Evolutionary conservation across 2,797 vertebrate species (phyloP).

Genomic region (Tinamus major): DNA sequence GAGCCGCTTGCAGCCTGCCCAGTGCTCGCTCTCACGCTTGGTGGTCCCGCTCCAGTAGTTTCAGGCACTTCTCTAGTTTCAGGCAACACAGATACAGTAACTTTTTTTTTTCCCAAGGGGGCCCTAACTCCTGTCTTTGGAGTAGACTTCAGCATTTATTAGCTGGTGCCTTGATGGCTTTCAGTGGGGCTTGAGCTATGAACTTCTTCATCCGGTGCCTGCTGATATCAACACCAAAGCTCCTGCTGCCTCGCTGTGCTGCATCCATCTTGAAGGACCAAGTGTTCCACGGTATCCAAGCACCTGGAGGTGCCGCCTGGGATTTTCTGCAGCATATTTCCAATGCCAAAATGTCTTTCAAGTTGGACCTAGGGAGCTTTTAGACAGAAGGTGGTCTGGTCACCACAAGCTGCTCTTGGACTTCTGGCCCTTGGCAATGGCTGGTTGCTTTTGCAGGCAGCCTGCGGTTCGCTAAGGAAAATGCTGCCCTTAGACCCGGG

Average conservation of each 20-base stretch:
- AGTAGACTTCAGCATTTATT: background rate
- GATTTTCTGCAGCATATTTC: fast-evolving
- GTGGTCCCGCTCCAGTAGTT: background rate
- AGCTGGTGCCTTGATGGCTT: background rate
- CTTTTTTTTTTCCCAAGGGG: background rate
- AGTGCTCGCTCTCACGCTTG: fast-evolving
- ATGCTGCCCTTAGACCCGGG: fast-evolving
- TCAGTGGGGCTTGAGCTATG: background rate
- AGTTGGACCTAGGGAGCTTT: background rate
- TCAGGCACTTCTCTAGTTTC: background rate
- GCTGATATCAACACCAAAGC: background rate
- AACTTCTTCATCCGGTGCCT: background rate
- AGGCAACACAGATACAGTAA: background rate
- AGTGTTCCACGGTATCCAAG: background rate
- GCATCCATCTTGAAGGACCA: background rate
- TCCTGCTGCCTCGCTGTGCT: background rate
- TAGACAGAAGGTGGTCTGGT: background rate
- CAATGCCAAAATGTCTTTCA: background rate
- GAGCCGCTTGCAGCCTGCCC: background rate
- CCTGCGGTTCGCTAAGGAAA: fast-evolving
- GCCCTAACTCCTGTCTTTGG: background rate
- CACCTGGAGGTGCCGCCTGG: background rate
- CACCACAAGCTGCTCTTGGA: background rate
- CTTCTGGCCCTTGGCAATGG: background rate
- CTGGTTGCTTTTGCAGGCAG: background rate